Evolutionary conservation across 1,140 invertebrate species (phyloP).

Genomic region (Diabrotica undecimpunctata): DNA sequence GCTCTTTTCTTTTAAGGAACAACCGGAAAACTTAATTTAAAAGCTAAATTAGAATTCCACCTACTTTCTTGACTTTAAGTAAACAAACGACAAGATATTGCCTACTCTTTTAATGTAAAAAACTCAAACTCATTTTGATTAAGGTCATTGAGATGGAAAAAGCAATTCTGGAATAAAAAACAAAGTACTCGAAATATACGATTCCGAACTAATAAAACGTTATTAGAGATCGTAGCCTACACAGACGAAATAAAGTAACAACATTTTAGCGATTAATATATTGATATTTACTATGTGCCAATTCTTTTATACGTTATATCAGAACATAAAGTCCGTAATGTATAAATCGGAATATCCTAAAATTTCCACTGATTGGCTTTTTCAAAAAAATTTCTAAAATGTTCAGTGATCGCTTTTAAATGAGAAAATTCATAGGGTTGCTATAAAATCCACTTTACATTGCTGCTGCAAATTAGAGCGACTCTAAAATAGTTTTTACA

Average conservation of each 20-base stretch:
- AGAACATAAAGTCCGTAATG: no score
- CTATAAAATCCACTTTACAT: no score
- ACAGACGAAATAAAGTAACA: not conserved
- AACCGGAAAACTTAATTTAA: not conserved
- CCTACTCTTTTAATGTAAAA: not conserved
- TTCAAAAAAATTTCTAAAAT: no score
- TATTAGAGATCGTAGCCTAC: not conserved
- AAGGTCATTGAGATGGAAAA: not conserved
- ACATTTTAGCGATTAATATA: not conserved
- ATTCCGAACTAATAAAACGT: not conserved
- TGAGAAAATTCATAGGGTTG: no score
- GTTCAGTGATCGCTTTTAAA: no score
- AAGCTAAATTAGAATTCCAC: not conserved
- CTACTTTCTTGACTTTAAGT: not conserved
- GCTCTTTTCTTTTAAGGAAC: no score
- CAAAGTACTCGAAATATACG: constrained; percentile 1
- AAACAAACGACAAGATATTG: not conserved
- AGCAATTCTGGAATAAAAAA: not conserved
- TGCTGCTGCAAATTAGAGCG: no score
- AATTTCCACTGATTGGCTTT: no score
- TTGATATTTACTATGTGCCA: not conserved
- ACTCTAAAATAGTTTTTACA: no score
- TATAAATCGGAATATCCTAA: no score
- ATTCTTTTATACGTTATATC: no score
- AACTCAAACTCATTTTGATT: constrained; percentile 3